Evolutionary conservation across 2,113 vertebrate species (phyloP).

Genomic region (Elephantulus edwardii): DNA sequence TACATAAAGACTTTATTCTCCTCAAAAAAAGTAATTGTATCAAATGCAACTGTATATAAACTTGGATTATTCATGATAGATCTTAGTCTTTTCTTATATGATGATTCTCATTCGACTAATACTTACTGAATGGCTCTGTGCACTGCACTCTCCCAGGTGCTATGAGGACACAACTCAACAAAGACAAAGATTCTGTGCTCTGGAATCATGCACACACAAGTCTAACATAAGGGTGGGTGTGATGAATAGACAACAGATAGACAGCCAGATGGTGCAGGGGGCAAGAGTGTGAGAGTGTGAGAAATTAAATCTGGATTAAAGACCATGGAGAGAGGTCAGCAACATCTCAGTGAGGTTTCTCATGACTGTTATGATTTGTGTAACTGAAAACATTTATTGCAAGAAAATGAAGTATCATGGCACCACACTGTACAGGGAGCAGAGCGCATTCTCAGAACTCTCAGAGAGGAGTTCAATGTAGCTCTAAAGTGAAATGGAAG

Average conservation of each 20-base stretch:
- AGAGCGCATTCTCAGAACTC: not conserved
- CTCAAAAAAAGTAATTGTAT: slow-evolving; percentile 33
- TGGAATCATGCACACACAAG: not conserved
- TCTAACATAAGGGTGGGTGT: too few species aligned
- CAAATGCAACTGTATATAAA: slow-evolving; percentile 55
- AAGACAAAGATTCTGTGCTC: not conserved
- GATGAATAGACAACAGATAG: not conserved
- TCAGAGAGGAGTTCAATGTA: not conserved
- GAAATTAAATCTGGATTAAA: not conserved
- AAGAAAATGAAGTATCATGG: not conserved
- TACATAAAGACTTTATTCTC: slow-evolving; percentile 27
- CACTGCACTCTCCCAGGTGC: not conserved
- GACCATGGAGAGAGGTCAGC: not conserved
- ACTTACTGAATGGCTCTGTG: slow-evolving; percentile 22
- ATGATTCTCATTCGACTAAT: slow-evolving; percentile 25
- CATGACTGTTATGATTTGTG: not conserved
- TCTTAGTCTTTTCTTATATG: slow-evolving; percentile 28
- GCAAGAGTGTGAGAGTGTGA: not conserved
- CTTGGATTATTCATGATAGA: slow-evolving; percentile 41
- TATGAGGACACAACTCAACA: not conserved
- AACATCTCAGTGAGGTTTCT: not conserved
- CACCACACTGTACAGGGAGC: not conserved
- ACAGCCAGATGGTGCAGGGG: not conserved
- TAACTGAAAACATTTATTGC: not conserved
- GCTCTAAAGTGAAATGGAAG: not conserved